Percentiles rank a stretch among this genome's conserved stretches.
Conservation (phyloP, 2,797 vertebrate genomes). For the Artibeus lituratus region DNA sequence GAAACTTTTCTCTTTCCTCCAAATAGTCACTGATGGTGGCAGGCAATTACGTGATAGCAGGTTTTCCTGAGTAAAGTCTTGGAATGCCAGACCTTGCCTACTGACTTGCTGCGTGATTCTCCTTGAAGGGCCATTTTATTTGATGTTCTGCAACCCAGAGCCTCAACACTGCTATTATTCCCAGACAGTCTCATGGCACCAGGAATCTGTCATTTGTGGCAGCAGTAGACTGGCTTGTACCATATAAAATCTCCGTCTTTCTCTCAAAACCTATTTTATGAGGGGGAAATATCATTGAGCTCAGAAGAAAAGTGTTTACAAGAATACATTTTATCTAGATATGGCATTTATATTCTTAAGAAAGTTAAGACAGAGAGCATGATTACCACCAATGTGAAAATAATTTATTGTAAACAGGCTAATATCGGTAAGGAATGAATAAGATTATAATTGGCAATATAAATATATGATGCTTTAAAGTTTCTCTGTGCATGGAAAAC, state of each 20-base stretch:
- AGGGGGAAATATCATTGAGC: neutral
- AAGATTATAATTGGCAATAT: neutral
- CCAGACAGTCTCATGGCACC: neutral
- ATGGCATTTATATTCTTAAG: neutral
- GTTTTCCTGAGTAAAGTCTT: slow-evolving; percentile 14
- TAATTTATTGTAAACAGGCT: neutral
- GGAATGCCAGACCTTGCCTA: neutral
- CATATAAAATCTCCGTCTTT: neutral
- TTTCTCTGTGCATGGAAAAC: neutral
- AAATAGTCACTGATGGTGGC: slow-evolving; percentile 41
- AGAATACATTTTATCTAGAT: neutral
- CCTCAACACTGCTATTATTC: slow-evolving; percentile 45
- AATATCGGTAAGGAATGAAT: neutral
- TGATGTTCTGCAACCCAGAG: slow-evolving; percentile 10
- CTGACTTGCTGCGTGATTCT: slow-evolving; percentile 41
- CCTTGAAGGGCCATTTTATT: slow-evolving; percentile 57
- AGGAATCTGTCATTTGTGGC: slow-evolving; percentile 38
- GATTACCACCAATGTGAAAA: neutral
- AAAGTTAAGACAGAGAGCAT: neutral
- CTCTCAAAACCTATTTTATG: neutral
- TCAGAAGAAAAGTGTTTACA: neutral
- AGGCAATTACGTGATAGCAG: slow-evolving; percentile 21
- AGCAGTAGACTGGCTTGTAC: neutral
- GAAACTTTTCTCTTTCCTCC: neutral
- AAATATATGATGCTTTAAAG: neutral